phyloP scores from a whole-genome alignment of 1,140 invertebrate genomes.

The Scaptomyza hsui region DNA sequence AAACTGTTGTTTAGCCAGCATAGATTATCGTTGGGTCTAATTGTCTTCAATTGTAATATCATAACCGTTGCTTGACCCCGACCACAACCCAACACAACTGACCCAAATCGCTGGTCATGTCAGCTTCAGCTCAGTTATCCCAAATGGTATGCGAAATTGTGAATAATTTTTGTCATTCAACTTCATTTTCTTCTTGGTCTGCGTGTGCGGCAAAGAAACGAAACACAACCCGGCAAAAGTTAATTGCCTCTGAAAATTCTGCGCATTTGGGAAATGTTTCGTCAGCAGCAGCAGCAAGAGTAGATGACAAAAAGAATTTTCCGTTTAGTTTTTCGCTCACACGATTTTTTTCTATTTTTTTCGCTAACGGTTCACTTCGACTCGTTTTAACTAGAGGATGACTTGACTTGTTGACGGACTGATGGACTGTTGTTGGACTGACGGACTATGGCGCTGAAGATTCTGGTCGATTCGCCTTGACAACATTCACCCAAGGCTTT shows the following conservation, averaged over 20 bases:
- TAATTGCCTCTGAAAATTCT: constrained; percentile 74
- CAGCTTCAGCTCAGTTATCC: constrained; percentile 45
- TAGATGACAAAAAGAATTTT: constrained; percentile 57
- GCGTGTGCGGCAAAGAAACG: constrained; percentile 36
- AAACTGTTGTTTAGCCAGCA: constrained; percentile 29
- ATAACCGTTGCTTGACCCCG: constrained; percentile 78
- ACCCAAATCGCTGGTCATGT: constrained; percentile 66
- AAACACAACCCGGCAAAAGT: constrained; percentile 37
- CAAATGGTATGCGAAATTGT: constrained; percentile 35
- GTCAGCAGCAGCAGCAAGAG: constrained; percentile 29
- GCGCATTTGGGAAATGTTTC: constrained; percentile 75
- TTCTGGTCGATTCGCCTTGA: constrained; percentile 47
- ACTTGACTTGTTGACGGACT: constrained; percentile 40
- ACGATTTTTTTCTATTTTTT: constrained; percentile 44
- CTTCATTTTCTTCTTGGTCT: no score
- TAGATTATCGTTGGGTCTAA: constrained; percentile 46
- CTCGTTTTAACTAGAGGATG: constrained; percentile 65
- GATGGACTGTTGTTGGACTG: neutral
- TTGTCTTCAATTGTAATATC: constrained; percentile 79
- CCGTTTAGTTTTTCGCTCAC: constrained; percentile 56
- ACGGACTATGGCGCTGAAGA: constrained; percentile 24
- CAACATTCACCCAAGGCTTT: constrained; percentile 77
- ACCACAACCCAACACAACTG: constrained; percentile 72
- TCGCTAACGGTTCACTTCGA: constrained; percentile 62
- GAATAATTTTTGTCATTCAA: constrained; percentile 50